Base-by-base conservation (phyloP, 2,113 vertebrate genomes). In the Vidua macroura region DNA sequence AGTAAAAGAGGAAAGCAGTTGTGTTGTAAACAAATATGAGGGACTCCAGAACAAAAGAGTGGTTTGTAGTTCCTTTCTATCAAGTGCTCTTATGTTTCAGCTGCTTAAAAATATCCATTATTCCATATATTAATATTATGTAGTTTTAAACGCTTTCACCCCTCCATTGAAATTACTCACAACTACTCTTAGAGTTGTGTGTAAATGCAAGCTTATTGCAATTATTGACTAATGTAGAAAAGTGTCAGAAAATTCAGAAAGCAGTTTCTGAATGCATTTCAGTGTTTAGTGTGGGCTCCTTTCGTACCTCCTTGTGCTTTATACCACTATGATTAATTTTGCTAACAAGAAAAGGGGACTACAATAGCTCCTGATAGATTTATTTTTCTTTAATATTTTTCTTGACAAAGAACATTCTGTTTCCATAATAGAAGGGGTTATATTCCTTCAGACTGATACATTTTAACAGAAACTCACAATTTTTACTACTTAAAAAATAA, bases 401-500 rank as follows among this genome's bases (percentile, higher is more conserved):
- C 73, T 69, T 90, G 60, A 84, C 80, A 94, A 93, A 85, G 86
- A 73, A 95, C 85, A 93, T 77, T 37, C 78, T 97, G 86, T 73
- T 91, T 95, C 72, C n/a, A 0, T 76, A 43, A 44, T 17, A 73
- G 85, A 88, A 77, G 52, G 76, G 30, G 46, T 62, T 82, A 64
- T 88, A 88, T 89, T 80, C 70, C 83, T 52, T 86, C 89, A 78
- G n/a, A 75, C 48, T 31, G 80, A 20, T 96, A 75, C 23, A 92
- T 95, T 95, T 94, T 88, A 70, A 88, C 81, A 92, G 74, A 92
- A 97, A 96, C 92, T 93, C 96, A 86, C 88, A 98, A 97, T 96
- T 98, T 98, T 97, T 97, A 94, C 95, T 92, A 76, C 96, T 97
- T 91, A 97, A 96, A 97, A 82, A 97, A 97, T 96, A 97, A 98